Percentiles rank a stretch among this genome's conserved stretches.
Evolutionary conservation across 92 coral and sea anemone genomes (phyloP).

Genomic region (Epizoanthus illoricatus): DNA sequence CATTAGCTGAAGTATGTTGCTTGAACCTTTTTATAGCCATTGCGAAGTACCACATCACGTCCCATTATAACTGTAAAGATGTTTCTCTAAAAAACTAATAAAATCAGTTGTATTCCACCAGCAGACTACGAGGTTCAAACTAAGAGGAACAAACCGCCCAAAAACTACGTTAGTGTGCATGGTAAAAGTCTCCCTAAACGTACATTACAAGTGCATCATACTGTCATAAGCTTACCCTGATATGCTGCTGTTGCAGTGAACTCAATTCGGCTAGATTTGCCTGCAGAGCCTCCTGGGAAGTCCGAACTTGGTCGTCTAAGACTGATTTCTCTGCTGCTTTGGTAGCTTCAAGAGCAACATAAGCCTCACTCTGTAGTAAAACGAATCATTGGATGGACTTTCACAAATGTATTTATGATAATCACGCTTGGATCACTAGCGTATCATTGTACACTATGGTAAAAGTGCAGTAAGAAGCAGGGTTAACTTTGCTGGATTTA

Average conservation of each 20-base stretch:
- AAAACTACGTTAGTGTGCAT: background rate
- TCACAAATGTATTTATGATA: background rate
- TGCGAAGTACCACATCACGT: too few species aligned
- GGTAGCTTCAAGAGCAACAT: conserved; percentile 93
- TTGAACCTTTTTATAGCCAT: too few species aligned
- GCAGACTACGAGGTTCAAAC: too few species aligned
- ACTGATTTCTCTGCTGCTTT: conserved; percentile 92
- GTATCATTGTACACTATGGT: background rate
- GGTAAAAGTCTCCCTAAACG: background rate
- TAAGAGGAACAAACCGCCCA: background rate
- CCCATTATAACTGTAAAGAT: too few species aligned
- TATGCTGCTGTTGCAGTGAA: conserved; percentile 79
- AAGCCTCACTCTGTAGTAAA: conserved; percentile 65
- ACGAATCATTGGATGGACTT: background rate
- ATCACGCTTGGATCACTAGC: background rate
- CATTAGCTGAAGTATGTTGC: too few species aligned
- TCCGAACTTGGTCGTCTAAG: conserved; percentile 78
- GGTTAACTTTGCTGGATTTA: too few species aligned
- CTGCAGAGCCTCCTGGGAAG: conserved; percentile 88
- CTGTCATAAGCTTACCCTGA: conserved; percentile 54
- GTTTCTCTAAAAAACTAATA: too few species aligned
- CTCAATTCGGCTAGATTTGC: conserved; percentile 84
- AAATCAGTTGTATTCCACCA: too few species aligned
- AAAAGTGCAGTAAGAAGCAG: too few species aligned
- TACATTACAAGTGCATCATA: background rate